Evolutionary conservation across 2,797 vertebrate species (phyloP).

Genomic region (Gephyroberyx darwinii): DNA sequence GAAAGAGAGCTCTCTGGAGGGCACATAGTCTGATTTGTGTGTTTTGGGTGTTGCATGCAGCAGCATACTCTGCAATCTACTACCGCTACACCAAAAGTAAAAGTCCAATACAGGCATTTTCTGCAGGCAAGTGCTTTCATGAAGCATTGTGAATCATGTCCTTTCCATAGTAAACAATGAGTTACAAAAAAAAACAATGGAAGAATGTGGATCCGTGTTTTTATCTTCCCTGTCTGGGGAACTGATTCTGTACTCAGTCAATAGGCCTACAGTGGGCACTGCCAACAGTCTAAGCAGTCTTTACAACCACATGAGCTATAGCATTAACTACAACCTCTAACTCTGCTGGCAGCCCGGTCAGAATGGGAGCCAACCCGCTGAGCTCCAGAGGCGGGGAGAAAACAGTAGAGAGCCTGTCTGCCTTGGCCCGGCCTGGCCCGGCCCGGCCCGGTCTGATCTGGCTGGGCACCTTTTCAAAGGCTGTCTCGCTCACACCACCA

Average conservation of each 20-base stretch:
- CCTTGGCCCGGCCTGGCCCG: conserved; percentile 25
- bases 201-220: background rate
- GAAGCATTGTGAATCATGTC: conserved; percentile 13
- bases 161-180: conserved; percentile 28
- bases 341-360: conserved; percentile 51
- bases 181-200: background rate
- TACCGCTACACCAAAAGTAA: conserved; percentile 10
- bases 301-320: conserved; percentile 27
- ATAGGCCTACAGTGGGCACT: conserved; percentile 5
- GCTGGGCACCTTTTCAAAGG: conserved; percentile 60
- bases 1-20: background rate
- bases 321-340: conserved; percentile 47
- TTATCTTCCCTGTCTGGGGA: conserved; percentile 1
- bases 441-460: conserved; percentile 10
- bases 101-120: conserved; percentile 18
- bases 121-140: background rate
- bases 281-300: conserved; percentile 34
- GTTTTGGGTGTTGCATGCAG: conserved; percentile 20
- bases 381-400: conserved; percentile 30
- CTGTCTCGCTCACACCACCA: conserved; percentile 39
- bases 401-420: conserved; percentile 67
- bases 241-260: conserved; percentile 13
- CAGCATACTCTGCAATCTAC: conserved; percentile 24
- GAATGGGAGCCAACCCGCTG: conserved; percentile 55
- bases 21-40: conserved; percentile 22